Evolutionary conservation across 1,140 invertebrate species (phyloP).

Genomic region (Dolichoris vasculosae): DNA sequence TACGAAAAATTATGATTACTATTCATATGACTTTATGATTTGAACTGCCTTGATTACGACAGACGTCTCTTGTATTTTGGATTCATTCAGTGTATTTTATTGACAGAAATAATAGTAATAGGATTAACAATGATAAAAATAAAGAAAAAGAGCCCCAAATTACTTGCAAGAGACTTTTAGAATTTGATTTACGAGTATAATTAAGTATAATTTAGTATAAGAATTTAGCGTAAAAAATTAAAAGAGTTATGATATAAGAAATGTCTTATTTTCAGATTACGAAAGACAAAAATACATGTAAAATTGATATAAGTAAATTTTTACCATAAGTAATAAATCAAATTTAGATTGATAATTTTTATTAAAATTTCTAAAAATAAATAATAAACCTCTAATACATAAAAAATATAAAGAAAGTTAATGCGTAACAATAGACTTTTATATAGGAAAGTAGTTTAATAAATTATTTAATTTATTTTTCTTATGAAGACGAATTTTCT

Average conservation of each 20-base stretch:
- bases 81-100: neutral
- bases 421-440: too few species aligned
- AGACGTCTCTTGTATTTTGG: too few species aligned
- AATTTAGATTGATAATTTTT: too few species aligned
- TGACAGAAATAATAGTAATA: neutral
- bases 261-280: neutral
- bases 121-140: neutral
- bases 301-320: neutral
- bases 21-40: neutral
- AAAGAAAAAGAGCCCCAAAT: neutral
- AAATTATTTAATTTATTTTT: too few species aligned
- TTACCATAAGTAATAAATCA: neutral
- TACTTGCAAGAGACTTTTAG: neutral
- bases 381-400: too few species aligned
- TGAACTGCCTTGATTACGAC: neutral
- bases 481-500: too few species aligned
- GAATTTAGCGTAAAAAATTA: neutral
- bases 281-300: neutral
- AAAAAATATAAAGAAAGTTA: too few species aligned
- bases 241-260: neutral
- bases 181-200: neutral
- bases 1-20: neutral
- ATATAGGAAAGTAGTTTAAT: too few species aligned
- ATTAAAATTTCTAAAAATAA: too few species aligned
- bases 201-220: neutral